These are phyloP conservation scores for Agrochola lota DNA, from an alignment of 2,888 invertebrate species.

Conservation along the genomic window DNA sequence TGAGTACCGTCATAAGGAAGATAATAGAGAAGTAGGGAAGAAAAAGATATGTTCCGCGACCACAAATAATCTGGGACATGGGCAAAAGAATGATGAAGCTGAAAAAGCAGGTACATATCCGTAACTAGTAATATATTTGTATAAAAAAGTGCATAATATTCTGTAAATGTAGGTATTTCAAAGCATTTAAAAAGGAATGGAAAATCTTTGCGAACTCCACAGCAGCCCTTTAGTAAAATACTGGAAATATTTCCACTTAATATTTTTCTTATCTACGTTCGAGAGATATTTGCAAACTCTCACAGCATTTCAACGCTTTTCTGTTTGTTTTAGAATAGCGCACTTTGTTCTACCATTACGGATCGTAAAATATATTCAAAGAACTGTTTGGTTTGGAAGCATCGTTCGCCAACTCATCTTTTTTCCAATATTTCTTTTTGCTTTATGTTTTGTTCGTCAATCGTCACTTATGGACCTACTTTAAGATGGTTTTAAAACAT, in stretches of 20 bases:
- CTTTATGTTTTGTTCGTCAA: neutral
- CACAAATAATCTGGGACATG: too few relatives aligned
- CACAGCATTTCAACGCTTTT: slow-evolving; percentile 28
- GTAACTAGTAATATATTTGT: neutral
- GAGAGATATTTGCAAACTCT: slow-evolving; percentile 27
- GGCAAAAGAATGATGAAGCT: too few relatives aligned
- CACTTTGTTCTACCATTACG: slow-evolving; percentile 10
- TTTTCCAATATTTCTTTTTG: neutral
- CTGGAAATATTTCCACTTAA: slow-evolving; percentile 1
- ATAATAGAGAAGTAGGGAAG: too few relatives aligned
- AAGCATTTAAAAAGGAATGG: neutral
- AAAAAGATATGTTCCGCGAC: too few relatives aligned
- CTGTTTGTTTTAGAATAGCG: slow-evolving; percentile 34
- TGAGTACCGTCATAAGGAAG: too few relatives aligned
- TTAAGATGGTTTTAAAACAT: neutral
- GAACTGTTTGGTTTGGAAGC: slow-evolving; percentile 8
- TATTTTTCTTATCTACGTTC: slow-evolving; percentile 16
- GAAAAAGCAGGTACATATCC: neutral
- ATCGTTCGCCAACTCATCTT: neutral
- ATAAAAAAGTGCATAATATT: neutral
- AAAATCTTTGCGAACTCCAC: neutral
- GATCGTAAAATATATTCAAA: slow-evolving; percentile 17
- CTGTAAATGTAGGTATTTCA: neutral
- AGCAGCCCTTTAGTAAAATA: slow-evolving; percentile 1
- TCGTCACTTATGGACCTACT: neutral